A percentile compares a stretch with the other conserved stretches of the same genome.
These are phyloP conservation scores for Verasper variegatus DNA, from an alignment of 2,113 vertebrate species.

Conservation along the genomic window DNA sequence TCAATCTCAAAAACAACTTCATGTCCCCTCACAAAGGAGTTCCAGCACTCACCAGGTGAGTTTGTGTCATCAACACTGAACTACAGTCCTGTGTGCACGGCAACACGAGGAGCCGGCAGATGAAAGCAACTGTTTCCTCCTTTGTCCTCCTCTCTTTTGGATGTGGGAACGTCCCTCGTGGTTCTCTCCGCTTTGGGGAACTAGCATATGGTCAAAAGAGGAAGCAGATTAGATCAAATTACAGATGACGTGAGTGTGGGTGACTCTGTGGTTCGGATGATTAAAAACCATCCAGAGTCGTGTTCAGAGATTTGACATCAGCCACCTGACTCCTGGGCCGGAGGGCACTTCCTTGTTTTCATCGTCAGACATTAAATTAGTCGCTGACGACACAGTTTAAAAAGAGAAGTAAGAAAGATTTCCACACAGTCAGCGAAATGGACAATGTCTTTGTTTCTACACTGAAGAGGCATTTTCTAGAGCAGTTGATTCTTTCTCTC, in stretches of 20 bases:
- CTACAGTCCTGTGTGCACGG: conserved; percentile 6
- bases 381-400: conserved; percentile 1
- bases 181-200: conserved; percentile 21
- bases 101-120: conserved; percentile 9
- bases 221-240: conserved; percentile 43
- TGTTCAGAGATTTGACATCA: conserved; percentile 39
- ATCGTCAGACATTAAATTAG: conserved; percentile 7
- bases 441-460: background rate
- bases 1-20: conserved; percentile 98
- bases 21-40: conserved; percentile 80
- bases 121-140: too few species aligned
- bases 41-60: conserved; percentile 74
- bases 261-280: conserved; percentile 32
- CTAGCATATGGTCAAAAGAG: conserved; percentile 24
- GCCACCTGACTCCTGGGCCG: too few species aligned
- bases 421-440: background rate
- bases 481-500: too few species aligned
- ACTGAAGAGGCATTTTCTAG: too few species aligned
- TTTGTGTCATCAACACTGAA: background rate
- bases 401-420: background rate
- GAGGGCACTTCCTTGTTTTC: conserved; percentile 11
- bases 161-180: conserved; percentile 10
- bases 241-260: conserved; percentile 29
- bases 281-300: conserved; percentile 39
- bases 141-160: background rate